Base-by-base conservation (phyloP, 1,140 invertebrate species). In the Solen grandis region DNA sequence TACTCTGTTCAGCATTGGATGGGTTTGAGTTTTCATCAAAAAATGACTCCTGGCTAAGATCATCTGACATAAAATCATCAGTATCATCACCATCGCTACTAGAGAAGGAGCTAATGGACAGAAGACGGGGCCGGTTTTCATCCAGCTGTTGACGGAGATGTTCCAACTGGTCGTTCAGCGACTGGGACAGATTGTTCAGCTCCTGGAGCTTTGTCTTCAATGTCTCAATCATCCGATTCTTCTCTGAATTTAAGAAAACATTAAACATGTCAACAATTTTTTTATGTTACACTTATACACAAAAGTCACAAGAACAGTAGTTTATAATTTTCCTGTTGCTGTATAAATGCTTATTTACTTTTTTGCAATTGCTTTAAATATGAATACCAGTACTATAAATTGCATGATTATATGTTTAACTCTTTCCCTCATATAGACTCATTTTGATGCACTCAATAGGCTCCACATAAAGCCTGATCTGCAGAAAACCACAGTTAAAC, bases 131-230 rank as follows among this genome's bases (percentile, higher is more conserved):
- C 14, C 35, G n/a, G 25, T 54, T 54, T 70, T 80, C 77, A 60
- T 60, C 63, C 19, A 80, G 46, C 54, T 80, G 77, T 31, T 63
- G 77, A 25, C 68, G 38, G 25, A 80, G 38, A 27, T 80, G 38
- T 14, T 72, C 77, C 29, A 80, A 59, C 50, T 80, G 77, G 31
- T 80, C 77, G 52, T 72, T 80, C 33, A 80, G 35, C 31, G 77
- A 80, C 41, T 80, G 77, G 10, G 77, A 72, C 22, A 80, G 46
- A 50, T 73, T 73, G 36, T 72, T 80, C 31, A 80, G 59, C 38
- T 80, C 77, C 19, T 80, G 77, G 13, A 73, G 46, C 46, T 73
- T 72, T 2, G 66, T 55, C 46, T 80, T 80, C 50, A 80, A 35
- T 29, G 55, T 52, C 59, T 80, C 77, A 38, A 80, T 80, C 77